Evolutionary conservation across 1,140 invertebrate species (phyloP).

Genomic region (Helicoverpa zea): DNA sequence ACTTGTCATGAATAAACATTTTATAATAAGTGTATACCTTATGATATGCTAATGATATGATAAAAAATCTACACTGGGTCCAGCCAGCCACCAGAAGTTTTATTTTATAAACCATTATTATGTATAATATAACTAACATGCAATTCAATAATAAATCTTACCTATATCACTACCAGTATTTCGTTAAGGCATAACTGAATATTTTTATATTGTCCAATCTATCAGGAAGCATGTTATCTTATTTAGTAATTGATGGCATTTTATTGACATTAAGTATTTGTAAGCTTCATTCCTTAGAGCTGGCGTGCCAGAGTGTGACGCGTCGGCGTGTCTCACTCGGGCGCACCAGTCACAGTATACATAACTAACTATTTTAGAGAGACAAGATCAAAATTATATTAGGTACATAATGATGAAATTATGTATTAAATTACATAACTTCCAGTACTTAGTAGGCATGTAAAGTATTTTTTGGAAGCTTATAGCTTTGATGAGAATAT

Average conservation of each 20-base stretch:
- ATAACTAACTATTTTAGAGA: conserved; percentile 40
- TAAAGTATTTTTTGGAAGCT: conserved; percentile 25
- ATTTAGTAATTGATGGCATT: conserved; percentile 80
- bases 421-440: conserved; percentile 5
- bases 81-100: conserved; percentile 68
- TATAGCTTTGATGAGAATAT: conserved; percentile 26
- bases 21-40: conserved; percentile 66
- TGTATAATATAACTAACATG: conserved; percentile 74
- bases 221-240: conserved; percentile 85
- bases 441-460: neutral
- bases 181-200: conserved; percentile 81
- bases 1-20: conserved; percentile 52
- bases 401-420: neutral
- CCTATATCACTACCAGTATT: conserved; percentile 81
- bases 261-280: conserved; percentile 71
- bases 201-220: conserved; percentile 83
- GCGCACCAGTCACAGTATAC: neutral
- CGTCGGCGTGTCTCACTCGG: neutral
- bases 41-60: conserved; percentile 85
- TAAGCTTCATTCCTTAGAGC: conserved; percentile 54
- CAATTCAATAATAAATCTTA: conserved; percentile 77
- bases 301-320: neutral
- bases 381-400: conserved; percentile 26
- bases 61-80: conserved; percentile 82
- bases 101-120: conserved; percentile 63